phyloP scores from a whole-genome alignment of 2,113 vertebrate species.

The Silurus glanis region DNA sequence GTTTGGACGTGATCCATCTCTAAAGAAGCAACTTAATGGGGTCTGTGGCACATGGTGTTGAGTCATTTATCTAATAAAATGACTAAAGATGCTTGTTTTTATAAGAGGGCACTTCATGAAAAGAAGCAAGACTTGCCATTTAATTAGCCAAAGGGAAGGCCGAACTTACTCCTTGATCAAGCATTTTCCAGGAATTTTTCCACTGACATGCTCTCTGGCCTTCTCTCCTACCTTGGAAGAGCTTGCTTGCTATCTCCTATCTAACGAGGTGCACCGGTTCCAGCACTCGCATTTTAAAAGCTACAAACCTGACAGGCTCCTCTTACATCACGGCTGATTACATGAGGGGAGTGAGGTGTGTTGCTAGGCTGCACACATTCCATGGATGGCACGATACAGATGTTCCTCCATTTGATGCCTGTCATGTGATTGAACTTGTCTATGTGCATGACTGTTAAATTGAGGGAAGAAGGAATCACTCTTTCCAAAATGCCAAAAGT shows the following conservation, averaged over 20 bases:
- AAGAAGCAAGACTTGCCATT: constrained; percentile 83
- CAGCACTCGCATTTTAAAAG: constrained; percentile 35
- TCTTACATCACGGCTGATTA: constrained; percentile 48
- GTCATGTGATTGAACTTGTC: constrained; percentile 28
- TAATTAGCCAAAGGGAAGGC: constrained; percentile 89
- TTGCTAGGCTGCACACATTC: constrained; percentile 47
- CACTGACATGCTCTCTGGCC: constrained; percentile 21
- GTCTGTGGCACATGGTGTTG: constrained; percentile 90
- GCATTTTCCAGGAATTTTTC: constrained; percentile 72
- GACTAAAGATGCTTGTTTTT: constrained; percentile 91
- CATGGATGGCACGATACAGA: constrained; percentile 43
- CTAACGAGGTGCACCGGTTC: constrained; percentile 28
- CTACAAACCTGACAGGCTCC: constrained; percentile 44
- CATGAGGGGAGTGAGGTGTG: constrained; percentile 44
- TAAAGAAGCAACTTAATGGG: constrained; percentile 90
- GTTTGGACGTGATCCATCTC: constrained; percentile 93
- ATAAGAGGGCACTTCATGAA: constrained; percentile 92
- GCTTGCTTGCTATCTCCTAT: constrained; percentile 27
- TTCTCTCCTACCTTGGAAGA: constrained; percentile 40
- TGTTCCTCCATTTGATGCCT: constrained; percentile 25
- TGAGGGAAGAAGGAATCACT: constrained; percentile 20
- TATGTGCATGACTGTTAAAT: constrained; percentile 19
- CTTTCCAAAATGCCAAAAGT: constrained; percentile 32
- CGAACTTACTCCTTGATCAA: constrained; percentile 73
- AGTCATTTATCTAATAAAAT: constrained; percentile 89